These are phyloP conservation scores for Lepus oiostolus DNA, from an alignment of 2,797 vertebrate genomes.

Conservation along the genomic window DNA sequence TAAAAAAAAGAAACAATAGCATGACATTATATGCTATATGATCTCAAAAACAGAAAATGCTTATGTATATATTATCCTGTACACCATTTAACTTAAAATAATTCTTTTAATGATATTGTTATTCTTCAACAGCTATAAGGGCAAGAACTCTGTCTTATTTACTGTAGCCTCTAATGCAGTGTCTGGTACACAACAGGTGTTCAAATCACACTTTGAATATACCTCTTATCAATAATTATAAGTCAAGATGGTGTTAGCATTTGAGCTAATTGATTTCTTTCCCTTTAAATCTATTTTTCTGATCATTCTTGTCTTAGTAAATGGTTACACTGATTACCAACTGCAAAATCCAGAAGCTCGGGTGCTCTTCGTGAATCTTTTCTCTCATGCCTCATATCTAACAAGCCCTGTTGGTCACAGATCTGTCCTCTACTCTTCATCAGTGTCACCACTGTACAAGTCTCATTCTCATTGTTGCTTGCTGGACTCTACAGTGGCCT, in stretches of 20 bases:
- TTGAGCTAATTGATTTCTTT: conserved; percentile 25
- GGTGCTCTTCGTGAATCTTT: background rate
- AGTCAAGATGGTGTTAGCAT: conserved; percentile 13
- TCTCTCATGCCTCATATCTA: background rate
- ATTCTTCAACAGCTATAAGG: background rate
- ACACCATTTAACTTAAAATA: background rate
- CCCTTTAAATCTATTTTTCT: conserved; percentile 11
- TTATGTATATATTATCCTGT: background rate
- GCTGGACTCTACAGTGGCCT: no score
- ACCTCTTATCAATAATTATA: background rate
- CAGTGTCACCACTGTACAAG: background rate
- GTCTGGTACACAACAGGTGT: background rate
- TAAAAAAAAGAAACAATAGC: no score
- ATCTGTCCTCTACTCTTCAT: background rate
- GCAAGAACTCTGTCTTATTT: background rate
- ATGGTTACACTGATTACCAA: background rate
- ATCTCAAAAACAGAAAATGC: background rate
- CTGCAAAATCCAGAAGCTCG: background rate
- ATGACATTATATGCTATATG: background rate
- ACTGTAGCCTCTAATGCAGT: background rate
- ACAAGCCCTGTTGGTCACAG: no score
- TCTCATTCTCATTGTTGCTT: background rate
- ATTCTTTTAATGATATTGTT: background rate
- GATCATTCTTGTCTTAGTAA: background rate
- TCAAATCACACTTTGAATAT: background rate